Evolutionary conservation across 2,113 vertebrate species (phyloP).

Genomic region (Charina bottae): DNA sequence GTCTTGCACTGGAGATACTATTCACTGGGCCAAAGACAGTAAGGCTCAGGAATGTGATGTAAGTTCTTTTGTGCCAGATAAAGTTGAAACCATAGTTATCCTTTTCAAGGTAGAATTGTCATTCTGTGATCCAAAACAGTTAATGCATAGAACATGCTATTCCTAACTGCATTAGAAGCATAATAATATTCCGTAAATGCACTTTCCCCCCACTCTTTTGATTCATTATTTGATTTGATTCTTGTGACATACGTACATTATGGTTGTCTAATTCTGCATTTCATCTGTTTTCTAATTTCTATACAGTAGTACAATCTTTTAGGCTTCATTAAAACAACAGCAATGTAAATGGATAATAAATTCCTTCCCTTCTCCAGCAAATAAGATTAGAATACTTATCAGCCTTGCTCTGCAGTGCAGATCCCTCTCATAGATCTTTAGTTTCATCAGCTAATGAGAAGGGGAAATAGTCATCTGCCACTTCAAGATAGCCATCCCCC

Average conservation of each 20-base stretch:
- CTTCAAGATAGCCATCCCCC: conserved; percentile 38
- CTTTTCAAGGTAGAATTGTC: conserved; percentile 9
- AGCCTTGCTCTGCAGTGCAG: conserved; percentile 55
- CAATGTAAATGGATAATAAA: conserved; percentile 42
- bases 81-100: conserved; percentile 13
- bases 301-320: conserved; percentile 32
- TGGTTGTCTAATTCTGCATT: conserved; percentile 40
- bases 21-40: not conserved
- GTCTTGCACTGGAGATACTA: not conserved
- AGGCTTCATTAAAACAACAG: conserved; percentile 67
- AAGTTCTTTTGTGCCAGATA: conserved; percentile 11
- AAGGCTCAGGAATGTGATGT: not conserved
- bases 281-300: conserved; percentile 53
- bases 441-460: conserved; percentile 59
- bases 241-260: conserved; percentile 3
- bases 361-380: conserved; percentile 63
- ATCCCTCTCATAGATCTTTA: conserved; percentile 60
- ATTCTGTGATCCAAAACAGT: conserved; percentile 20
- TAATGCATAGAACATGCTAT: conserved; percentile 17
- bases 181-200: conserved; percentile 23
- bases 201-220: not conserved
- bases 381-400: conserved; percentile 67
- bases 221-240: not conserved
- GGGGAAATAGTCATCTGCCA: conserved; percentile 54
- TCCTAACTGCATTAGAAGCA: conserved; percentile 44